Base-by-base conservation (phyloP, 2,113 vertebrate genomes). In the Podarcis raffonei region DNA sequence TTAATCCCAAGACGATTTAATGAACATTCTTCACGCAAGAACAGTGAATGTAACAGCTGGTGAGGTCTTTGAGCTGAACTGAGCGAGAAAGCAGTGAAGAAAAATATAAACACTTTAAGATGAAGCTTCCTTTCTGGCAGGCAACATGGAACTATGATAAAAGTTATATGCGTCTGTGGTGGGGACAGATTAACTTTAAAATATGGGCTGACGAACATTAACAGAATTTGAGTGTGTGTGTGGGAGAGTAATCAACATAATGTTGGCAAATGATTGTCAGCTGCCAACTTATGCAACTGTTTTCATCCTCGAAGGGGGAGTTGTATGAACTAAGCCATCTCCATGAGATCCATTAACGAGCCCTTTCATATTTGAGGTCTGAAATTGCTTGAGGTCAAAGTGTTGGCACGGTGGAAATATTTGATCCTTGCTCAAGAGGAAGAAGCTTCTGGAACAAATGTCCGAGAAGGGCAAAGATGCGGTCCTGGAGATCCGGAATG, bases 161-260 rank as follows among this genome's bases (percentile, higher is more conserved):
- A 94, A 81, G 16, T 22, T 92, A 22, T 62, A 20, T 62, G 18
- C 18, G 16, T 4, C 4, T 25, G 23, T 59, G 1, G 89, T 83
- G 0, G 92, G 90, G 77, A 90, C 88, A 95, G 94, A 92, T 94
- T 94, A 89, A 94, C 92, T 93, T 92, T 91, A 85, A 94, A 53
- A 27, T 91, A 90, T 95, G 93, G 94, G 93, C 94, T 92, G 83
- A 91, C 75, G 91, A 94, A 87, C 78, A 78, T 91, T 94, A 93
- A 95, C 92, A 89, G 82, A 92, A 92, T 91, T 76, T 59, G 57
- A 92, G 22, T 53, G 48, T 53, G 2, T 53, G 48, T 11, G 48
- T 0, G 91, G 90, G 80, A 89, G 89, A 95, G 94, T 94, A 95
- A 93, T 95, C 91, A 87, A 76, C 16, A 2, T 88, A 89, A 93